Evolutionary conservation across 53 echinoderm and acorn worm species (phyloP), one percentile per base, ranked within the genome.

Genomic region (Luidia sarsii): DNA sequence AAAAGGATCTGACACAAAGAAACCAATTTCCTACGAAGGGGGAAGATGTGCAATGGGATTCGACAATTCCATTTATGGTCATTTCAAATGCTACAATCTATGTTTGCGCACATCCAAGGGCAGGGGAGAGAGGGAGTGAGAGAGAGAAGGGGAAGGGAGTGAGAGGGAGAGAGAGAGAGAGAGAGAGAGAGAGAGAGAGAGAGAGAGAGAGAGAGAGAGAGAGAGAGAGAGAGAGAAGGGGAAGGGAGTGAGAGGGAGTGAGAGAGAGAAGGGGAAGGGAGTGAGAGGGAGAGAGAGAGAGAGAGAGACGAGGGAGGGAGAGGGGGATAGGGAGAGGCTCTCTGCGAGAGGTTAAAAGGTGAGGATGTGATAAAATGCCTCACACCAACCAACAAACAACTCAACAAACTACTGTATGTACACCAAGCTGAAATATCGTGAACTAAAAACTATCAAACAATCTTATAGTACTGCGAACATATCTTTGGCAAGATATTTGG

Each of bases 51-150:
- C n/a, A n/a, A n/a, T n/a, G n/a, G n/a, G n/a, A n/a, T n/a, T n/a
- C n/a, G n/a, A n/a, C 38, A 57, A 11, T 77, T 77, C 77, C 60
- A 77, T 77, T 27, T 77, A 60, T 77, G 77, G 77, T 60, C 77
- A 60, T 77, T 77, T 49, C 27, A n/a, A 43, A 46, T 77, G 23
- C 18, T 39, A 15, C 13, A 45, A 38, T 14, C 27, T 19, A 28
- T 74, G 74, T 74, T 57, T 74, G 57, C 56, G 25, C 9, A 28
- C 9, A 3, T n/a, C n/a, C n/a, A 18, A 20, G 6, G n/a, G 2
- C 18, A 18, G 29, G 32, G 15, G 29, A 33, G 33, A 61, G 33
- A 25, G 61, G 61, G 33, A 61, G 24, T 28, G 14, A 65, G 65
- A 16, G 3, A 33, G 33, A 24, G 33, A 18, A n/a, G n/a, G n/a